These are phyloP conservation scores for Drosophila antonietae DNA, from an alignment of 2,888 invertebrate species.

Conservation along the genomic window DNA sequence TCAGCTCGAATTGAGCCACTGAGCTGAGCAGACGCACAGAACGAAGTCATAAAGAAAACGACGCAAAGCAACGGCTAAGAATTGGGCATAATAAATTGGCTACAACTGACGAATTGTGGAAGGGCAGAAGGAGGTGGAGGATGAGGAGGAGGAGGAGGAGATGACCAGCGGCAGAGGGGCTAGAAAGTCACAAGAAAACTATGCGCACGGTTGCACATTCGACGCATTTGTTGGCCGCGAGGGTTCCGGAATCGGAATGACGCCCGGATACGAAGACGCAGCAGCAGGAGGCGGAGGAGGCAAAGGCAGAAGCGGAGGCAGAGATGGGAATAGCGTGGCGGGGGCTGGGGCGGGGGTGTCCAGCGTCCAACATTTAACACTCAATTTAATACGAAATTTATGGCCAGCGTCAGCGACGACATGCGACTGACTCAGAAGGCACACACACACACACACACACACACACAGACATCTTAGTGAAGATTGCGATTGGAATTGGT, in stretches of 20 bases:
- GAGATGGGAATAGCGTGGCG: background rate
- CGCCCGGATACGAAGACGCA: conserved; percentile 2
- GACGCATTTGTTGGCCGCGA: conserved; percentile 49
- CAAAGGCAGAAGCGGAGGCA: background rate
- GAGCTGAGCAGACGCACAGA: conserved; percentile 10
- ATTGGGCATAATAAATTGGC: conserved; percentile 75
- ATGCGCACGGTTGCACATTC: conserved; percentile 71
- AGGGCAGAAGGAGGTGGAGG: conserved; percentile 8
- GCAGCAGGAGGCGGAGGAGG: conserved; percentile 8
- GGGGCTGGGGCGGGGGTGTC: conserved; percentile 5
- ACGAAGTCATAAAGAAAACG: conserved; percentile 44
- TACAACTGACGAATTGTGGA: conserved; percentile 68
- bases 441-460: conserved; percentile 2
- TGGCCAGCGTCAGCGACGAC: conserved; percentile 72
- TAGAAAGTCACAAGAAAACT: conserved; percentile 42
- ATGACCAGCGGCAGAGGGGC: conserved; percentile 4
- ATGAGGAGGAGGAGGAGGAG: background rate
- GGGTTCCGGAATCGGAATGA: conserved; percentile 10
- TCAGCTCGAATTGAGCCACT: conserved; percentile 33
- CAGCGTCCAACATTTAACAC: conserved; percentile 76
- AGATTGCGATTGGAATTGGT: conserved; percentile 28
- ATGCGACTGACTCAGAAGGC: conserved; percentile 51
- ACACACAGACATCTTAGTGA: conserved; percentile 1
- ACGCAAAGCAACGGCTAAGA: conserved; percentile 38
- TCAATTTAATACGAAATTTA: conserved; percentile 80